These are phyloP conservation scores for Acropora tenuis DNA, from an alignment of 64 coral and sea anemone genomes.

Conservation along the genomic window DNA sequence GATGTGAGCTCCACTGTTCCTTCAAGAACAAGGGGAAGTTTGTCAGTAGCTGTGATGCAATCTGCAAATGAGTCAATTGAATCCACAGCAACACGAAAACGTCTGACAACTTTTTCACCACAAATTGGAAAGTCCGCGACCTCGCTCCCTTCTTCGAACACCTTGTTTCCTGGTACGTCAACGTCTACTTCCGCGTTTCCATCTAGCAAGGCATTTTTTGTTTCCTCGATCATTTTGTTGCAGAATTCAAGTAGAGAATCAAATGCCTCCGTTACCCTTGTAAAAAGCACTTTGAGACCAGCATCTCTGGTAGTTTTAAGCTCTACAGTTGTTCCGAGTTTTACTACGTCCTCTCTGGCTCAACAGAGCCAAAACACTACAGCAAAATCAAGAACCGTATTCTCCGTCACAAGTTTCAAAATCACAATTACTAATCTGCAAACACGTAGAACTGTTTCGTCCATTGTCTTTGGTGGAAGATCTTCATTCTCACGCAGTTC, in stretches of 20 bases:
- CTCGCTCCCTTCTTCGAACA: background rate
- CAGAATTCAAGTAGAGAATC: background rate
- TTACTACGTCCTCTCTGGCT: background rate
- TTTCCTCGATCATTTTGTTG: background rate
- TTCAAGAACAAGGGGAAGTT: slow-evolving; percentile 8
- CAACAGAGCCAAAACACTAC: background rate
- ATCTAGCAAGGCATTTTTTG: background rate
- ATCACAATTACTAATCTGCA: background rate
- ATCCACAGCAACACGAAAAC: background rate
- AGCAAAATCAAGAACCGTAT: background rate
- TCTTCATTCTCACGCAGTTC: background rate
- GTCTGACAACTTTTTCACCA: background rate
- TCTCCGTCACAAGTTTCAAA: background rate
- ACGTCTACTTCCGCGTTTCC: background rate
- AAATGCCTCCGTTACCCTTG: background rate
- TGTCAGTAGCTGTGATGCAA: background rate
- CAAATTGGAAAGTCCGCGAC: background rate
- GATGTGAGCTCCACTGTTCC: background rate
- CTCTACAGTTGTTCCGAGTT: background rate
- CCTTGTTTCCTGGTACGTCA: background rate
- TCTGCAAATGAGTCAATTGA: background rate
- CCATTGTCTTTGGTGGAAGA: background rate
- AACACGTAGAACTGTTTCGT: background rate
- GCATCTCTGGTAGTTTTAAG: background rate
- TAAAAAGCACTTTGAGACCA: background rate